Base-by-base conservation (phyloP, 2,797 vertebrate species). In the Heliangelus exortis region DNA sequence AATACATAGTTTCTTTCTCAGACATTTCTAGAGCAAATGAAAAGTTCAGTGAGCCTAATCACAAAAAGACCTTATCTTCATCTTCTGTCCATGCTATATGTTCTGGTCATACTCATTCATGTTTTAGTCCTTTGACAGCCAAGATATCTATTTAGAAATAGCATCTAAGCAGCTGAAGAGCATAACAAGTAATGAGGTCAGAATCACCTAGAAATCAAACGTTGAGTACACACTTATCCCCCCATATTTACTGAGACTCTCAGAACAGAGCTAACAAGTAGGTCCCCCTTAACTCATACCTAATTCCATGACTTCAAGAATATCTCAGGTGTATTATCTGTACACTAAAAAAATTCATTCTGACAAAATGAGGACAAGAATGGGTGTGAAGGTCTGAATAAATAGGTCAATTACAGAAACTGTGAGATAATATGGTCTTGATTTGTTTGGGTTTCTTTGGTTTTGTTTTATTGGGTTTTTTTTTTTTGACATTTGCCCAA, bases 191-290 rank as follows among this genome's bases (percentile, higher is more conserved):
- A 87, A 53, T n/a, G 28, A 85, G 9, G 6, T 90, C 34, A 68
- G 15, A 76, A 68, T 62, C 25, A 53, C 6, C 10, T 63, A 26
- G 17, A 55, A 87, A 67, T 34, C 15, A 51, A 69, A 50, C 31
- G 7, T 7, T 72, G 15, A 81, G 19, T 58, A 21, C 3, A 20
- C 12, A 4, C 29, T 54, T 66, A 33, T 47, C 4, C 2, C 4
- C 0, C 2, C 1, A 7, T n/a, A 36, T 54, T 66, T 18, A 7
- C 9, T n/a, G 39, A 77, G 22, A 54, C 12, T 8, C 2, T 41
- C 41, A 43, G 12, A 84, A 69, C 8, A 51, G 23, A 31, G 41
- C n/a, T 51, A 74, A 39, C 2, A 51, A 58, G 4, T 53, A 33
- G 18, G 39, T 34, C 53, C 2, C 8, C 13, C 41, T 4, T 28